Evolutionary conservation across 2,797 vertebrate species (phyloP), one percentile per base, ranked within the genome.

Genomic region (Danio aesculapii): DNA sequence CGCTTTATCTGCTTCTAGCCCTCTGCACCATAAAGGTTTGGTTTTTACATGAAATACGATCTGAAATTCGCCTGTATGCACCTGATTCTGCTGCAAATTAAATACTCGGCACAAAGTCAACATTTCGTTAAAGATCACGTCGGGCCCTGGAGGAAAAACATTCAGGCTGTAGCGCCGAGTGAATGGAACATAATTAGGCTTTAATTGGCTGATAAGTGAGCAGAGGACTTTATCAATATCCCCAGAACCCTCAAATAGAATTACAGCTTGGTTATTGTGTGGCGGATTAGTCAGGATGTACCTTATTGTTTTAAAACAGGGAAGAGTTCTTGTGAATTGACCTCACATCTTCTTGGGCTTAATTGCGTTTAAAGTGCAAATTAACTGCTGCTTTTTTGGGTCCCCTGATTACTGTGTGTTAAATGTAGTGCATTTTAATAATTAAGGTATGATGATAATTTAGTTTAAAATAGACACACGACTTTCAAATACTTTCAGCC

Each of bases 121-220:
- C 92, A 91, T 89, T 72, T 79, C 74, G 74, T 82, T 86, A 85
- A 85, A 84, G 82, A 90, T 91, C 61, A 16, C 21, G 83, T 88
- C 82, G 87, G 84, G 86, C 90, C 92, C 92, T 87, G 88, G 84
- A 93, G 89, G 90, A 89, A 86, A 85, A 84, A 88, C 89, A 87
- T 68, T 72, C 86, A 83, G 63, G 86, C 91, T 92, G 92, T 90
- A 88, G 69, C 90, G 84, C 89, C 89, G 88, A 91, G 84, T 91
- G 91, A 92, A 92, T 90, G 88, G 86, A 79, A 87, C 84, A 88
- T 95, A 94, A 95, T 94, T 91, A 92, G 87, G 88, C 89, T 92
- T 85, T 95, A 95, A 95, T 94, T 92, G 91, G 87, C 90, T 88
- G 87, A 92, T 93, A 92, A 93, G 88, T 92, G 92, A 92, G 89